These are phyloP conservation scores for Drosophila kohkoa DNA, from an alignment of 1,140 invertebrate species.

Conservation along the genomic window DNA sequence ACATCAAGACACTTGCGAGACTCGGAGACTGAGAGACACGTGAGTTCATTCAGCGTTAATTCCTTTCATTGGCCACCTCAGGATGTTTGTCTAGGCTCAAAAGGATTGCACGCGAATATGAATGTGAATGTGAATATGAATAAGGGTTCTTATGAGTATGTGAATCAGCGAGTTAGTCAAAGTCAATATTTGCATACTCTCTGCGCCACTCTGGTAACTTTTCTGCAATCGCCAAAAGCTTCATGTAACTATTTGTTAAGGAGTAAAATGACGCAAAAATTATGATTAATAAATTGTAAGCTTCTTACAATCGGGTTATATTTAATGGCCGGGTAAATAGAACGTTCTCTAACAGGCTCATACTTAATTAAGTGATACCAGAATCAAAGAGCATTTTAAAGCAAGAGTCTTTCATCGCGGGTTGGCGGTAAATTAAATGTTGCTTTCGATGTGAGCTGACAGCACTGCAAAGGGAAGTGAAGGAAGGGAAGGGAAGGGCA, in stretches of 20 bases:
- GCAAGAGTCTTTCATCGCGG: not conserved
- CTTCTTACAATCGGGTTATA: not conserved
- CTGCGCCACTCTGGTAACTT: not conserved
- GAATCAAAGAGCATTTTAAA: conserved; percentile 43
- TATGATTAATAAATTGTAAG: not conserved
- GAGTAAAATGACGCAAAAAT: not conserved
- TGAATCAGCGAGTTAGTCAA: conserved; percentile 36
- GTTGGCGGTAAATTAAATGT: conserved; percentile 24
- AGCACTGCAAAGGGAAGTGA: not conserved
- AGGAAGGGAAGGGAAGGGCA: not conserved
- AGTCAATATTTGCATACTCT: conserved; percentile 17
- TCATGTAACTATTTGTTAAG: not conserved
- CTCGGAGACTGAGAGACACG: conserved; percentile 18
- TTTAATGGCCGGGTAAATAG: not conserved
- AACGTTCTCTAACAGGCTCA: not conserved
- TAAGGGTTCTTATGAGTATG: not conserved
- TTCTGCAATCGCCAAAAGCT: not conserved
- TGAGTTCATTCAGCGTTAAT: conserved; percentile 47
- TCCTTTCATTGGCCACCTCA: conserved; percentile 32
- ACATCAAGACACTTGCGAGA: not conserved
- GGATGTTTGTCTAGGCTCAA: conserved; percentile 54
- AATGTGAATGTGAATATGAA: conserved; percentile 3
- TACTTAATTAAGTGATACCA: conserved; percentile 33
- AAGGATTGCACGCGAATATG: conserved; percentile 20
- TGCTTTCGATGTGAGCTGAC: conserved; percentile 20